phyloP scores from a whole-genome alignment of 30 jellyfish, hydroid and myxozoan species.

The Hydractinia echinata region DNA sequence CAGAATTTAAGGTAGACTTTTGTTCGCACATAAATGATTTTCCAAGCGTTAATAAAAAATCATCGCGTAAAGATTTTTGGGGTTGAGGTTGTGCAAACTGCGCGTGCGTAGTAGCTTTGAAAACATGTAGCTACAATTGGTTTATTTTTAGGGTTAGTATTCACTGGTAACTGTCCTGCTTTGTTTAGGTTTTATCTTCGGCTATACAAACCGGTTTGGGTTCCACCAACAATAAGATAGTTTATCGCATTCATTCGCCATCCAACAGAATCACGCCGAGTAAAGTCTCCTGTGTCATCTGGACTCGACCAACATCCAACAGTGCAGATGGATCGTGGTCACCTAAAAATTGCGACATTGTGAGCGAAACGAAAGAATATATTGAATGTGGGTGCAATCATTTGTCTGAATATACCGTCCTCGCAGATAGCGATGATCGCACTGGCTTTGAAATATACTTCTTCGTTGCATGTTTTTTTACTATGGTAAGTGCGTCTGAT shows the following conservation, averaged over 20 bases:
- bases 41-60: too few species aligned
- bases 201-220: conserved; percentile 38
- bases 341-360: conserved; percentile 51
- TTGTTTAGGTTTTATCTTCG: conserved; percentile 27
- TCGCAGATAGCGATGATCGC: conserved; percentile 81
- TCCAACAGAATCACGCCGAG: conserved; percentile 53
- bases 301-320: conserved; percentile 60
- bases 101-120: too few species aligned
- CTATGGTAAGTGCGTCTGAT: conserved; percentile 47
- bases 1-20: too few species aligned
- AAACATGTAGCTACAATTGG: too few species aligned
- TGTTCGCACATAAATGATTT: too few species aligned
- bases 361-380: conserved; percentile 56
- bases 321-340: conserved; percentile 62
- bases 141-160: background rate
- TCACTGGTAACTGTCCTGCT: background rate
- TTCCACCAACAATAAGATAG: conserved; percentile 51
- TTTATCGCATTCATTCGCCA: conserved; percentile 62
- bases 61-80: too few species aligned
- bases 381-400: conserved; percentile 93
- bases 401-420: conserved; percentile 87
- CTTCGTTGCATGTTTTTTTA: conserved; percentile 69
- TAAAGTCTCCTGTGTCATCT: conserved; percentile 75
- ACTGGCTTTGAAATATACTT: conserved; percentile 91
- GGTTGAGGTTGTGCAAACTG: too few species aligned